Conservation (phyloP, 2,113 vertebrate species). For the Cathartes aura region DNA sequence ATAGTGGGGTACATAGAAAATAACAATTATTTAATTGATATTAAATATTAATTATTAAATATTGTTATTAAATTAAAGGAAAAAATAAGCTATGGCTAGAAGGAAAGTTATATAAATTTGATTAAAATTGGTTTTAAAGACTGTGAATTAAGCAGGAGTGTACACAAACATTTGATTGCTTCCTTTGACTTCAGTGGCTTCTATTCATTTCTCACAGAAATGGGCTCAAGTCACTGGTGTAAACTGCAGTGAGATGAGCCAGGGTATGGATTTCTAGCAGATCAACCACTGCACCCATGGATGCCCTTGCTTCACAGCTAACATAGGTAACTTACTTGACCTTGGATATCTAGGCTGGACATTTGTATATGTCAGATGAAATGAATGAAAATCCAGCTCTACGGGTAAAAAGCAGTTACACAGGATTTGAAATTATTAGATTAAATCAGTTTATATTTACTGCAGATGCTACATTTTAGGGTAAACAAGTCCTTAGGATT, state of each 20-base stretch:
- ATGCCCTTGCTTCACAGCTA: not conserved
- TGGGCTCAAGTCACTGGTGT: not conserved
- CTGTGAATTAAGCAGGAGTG: not conserved
- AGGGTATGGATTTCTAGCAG: not conserved
- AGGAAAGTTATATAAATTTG: not conserved
- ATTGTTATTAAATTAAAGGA: not conserved
- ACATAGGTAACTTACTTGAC: not conserved
- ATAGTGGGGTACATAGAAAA: not conserved
- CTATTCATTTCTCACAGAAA: not conserved
- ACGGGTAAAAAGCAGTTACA: not conserved
- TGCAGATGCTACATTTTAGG: not conserved
- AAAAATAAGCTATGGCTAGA: not conserved
- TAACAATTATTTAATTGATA: rapidly evolving
- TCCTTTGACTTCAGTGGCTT: not conserved
- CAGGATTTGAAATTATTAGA: not conserved
- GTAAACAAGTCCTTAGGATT: not conserved
- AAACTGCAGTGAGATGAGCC: not conserved
- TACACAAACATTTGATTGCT: not conserved
- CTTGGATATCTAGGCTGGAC: not conserved
- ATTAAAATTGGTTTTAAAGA: not conserved
- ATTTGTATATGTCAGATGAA: not conserved
- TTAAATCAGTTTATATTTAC: not conserved
- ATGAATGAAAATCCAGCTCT: not conserved
- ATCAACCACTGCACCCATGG: not conserved
- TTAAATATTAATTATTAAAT: not conserved